Base-by-base conservation (phyloP, 2,888 invertebrate species). In the Drosophila anomalata region DNA sequence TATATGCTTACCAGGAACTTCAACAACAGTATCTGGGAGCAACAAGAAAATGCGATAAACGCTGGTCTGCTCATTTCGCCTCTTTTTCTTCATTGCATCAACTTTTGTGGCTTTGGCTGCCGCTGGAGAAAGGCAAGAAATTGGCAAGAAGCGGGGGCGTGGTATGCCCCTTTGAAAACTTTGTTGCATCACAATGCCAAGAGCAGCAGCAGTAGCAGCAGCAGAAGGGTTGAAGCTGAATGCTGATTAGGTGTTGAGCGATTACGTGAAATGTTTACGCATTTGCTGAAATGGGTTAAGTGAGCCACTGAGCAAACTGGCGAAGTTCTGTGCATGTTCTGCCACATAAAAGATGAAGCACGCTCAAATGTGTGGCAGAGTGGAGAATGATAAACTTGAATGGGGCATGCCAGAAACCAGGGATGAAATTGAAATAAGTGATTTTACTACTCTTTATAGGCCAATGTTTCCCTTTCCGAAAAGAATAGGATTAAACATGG, bases 201-300 rank as follows among this genome's bases (percentile, higher is more conserved):
- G 42, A 46, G 44, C 65, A 44, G 73, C 42, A 26, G 61, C 46
- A 52, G 63, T 1, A 17, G 44, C 50, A 41, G 68, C 39, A 24
- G 61, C 39, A 52, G 61, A 79, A 74, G 71, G 77, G 74, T 77
- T 77, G 70, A 51, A 63, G 66, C 69, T 66, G 73, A 80, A 80
- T 80, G 78, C 78, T 80, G 80, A 80, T 84, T 87, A 80, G 85
- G 81, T 87, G 85, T 78, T 73, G 78, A 80, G 76, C 63, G 67
- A 80, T 84, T 80, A 78, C 70, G 70, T 84, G 80, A 86, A 86
- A 83, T 80, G 87, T 75, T 83, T 77, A 83, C 84, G 87, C 77
- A 79, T 75, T 68, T 72, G 65, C 77, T 61, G 71, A 66, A 70
- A 73, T 73, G 73, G 70, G 52, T 51, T 51, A 57, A 57, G 50